Conservation (phyloP, 2,113 vertebrate genomes). For the Apeltes quadracus region DNA sequence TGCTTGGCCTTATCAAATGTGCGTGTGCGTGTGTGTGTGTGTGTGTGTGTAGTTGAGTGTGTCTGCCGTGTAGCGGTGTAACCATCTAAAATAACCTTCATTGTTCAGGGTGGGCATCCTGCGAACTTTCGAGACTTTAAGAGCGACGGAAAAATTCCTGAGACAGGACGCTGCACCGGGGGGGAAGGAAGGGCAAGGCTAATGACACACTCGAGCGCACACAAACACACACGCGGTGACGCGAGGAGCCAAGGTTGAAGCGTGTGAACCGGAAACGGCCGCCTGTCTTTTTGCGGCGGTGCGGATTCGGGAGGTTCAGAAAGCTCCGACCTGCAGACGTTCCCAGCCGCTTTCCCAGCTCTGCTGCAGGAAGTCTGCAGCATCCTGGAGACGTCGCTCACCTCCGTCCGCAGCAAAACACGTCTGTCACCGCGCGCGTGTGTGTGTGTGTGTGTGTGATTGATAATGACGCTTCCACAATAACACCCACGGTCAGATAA, state of each 20-base stretch:
- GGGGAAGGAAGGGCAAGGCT: conserved; percentile 68
- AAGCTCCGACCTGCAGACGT: conserved; percentile 63
- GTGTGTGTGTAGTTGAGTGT: background rate
- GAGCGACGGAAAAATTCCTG: conserved; percentile 68
- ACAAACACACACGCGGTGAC: conserved; percentile 37
- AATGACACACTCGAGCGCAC: conserved; percentile 26
- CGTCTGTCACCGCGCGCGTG: conserved; percentile 17
- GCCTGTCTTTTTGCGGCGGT: conserved; percentile 54
- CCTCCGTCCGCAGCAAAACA: conserved; percentile 65
- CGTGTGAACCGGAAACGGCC: conserved; percentile 75
- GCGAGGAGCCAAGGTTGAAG: conserved; percentile 39
- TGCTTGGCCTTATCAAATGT: conserved; percentile 32
- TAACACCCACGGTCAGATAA: conserved; percentile 57
- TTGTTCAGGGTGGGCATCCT: conserved; percentile 69
- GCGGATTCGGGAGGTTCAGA: conserved; percentile 59
- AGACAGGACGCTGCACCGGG: conserved; percentile 58
- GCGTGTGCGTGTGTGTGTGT: conserved; percentile 19
- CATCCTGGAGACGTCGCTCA: conserved; percentile 68
- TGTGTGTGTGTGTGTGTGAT: conserved; percentile 24
- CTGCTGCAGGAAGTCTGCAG: conserved; percentile 63
- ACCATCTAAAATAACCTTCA: conserved; percentile 56
- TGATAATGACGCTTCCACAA: conserved; percentile 56
- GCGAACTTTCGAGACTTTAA: conserved; percentile 60
- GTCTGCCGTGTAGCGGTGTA: background rate
- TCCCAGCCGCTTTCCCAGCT: conserved; percentile 64